Evolutionary conservation across 2,888 invertebrate species (phyloP).

Genomic region (Polyommatus icarus): DNA sequence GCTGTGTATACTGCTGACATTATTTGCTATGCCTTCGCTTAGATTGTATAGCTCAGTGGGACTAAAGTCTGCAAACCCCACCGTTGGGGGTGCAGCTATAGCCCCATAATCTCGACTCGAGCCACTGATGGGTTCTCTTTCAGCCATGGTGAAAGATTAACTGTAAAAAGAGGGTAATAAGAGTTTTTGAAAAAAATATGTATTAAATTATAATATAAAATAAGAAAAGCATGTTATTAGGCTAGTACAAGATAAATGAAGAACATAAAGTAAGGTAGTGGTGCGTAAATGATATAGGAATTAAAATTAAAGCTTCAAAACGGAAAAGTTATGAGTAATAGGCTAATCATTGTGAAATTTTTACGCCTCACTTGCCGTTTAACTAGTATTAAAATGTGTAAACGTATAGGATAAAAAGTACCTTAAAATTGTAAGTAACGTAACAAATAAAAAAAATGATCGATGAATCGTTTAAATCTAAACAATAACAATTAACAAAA

Average conservation of each 20-base stretch:
- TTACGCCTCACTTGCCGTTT: background rate
- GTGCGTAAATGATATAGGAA: background rate
- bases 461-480: background rate
- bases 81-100: conserved; percentile 81
- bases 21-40: conserved; percentile 90
- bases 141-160: conserved; percentile 54
- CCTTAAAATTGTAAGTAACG: background rate
- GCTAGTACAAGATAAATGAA: background rate
- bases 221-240: background rate
- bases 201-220: background rate
- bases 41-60: conserved; percentile 88
- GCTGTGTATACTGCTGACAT: conserved; percentile 88
- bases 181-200: too few relatives aligned
- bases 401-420: background rate
- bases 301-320: background rate
- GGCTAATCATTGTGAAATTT: background rate
- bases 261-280: background rate
- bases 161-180: background rate
- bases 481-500: conserved; percentile 10
- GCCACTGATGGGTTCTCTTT: conserved; percentile 64
- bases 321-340: background rate
- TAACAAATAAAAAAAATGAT: background rate
- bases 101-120: conserved; percentile 69
- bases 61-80: conserved; percentile 85
- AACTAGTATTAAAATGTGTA: background rate